Conservation (phyloP, 2,797 vertebrate genomes). For the Bradypodion ventrale region DNA sequence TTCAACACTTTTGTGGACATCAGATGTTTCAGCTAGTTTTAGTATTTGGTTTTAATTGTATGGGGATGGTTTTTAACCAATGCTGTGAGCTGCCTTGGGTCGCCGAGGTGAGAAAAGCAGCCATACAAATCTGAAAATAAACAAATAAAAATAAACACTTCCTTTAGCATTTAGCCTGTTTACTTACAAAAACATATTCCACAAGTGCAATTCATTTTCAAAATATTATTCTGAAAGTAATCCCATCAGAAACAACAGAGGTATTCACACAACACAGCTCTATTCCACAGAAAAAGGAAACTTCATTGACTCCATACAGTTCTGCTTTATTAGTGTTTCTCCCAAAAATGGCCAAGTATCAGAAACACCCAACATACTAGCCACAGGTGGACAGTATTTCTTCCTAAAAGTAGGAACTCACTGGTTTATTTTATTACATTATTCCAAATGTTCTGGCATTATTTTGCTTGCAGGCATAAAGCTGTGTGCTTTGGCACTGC, state of each 20-base stretch:
- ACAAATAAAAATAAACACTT: too few relatives aligned
- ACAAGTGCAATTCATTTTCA: background rate
- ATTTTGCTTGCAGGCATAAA: too few relatives aligned
- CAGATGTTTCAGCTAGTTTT: too few relatives aligned
- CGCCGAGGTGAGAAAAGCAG: too few relatives aligned
- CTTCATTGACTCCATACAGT: constrained; percentile 11
- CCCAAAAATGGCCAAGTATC: background rate
- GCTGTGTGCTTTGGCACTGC: background rate
- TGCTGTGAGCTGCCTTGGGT: too few relatives aligned
- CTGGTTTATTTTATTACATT: background rate
- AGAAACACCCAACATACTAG: background rate
- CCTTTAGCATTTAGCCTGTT: background rate
- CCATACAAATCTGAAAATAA: too few relatives aligned
- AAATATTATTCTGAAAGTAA: constrained; percentile 14
- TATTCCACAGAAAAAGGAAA: background rate
- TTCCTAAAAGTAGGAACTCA: background rate
- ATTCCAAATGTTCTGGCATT: background rate
- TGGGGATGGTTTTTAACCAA: too few relatives aligned
- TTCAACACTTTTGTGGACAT: too few relatives aligned
- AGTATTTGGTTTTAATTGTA: too few relatives aligned
- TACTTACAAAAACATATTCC: background rate
- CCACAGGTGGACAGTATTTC: background rate
- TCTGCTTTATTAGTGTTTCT: background rate
- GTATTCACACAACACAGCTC: background rate
- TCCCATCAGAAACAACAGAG: rapidly evolving